These are phyloP conservation scores for Actinopyga echinites DNA, from an alignment of 53 echinoderm and acorn worm species.

Conservation along the genomic window DNA sequence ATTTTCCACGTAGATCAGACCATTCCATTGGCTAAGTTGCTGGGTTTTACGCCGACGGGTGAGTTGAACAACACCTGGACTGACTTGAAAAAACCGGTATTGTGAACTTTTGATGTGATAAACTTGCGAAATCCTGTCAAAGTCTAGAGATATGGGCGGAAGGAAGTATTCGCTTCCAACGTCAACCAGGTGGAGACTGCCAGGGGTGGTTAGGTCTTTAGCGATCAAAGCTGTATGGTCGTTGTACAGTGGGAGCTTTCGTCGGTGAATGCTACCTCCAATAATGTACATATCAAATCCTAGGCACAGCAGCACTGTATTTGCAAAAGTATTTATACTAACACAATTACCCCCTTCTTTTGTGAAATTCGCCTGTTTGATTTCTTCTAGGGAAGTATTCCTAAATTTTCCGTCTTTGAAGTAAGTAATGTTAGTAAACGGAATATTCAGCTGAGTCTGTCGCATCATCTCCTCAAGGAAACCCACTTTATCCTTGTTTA, in stretches of 20 bases:
- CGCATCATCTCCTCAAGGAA: neutral
- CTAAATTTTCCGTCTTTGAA: neutral
- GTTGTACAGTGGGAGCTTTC: neutral
- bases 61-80: neutral
- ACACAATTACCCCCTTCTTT: neutral
- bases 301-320: neutral
- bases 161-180: neutral
- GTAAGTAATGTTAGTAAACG: neutral
- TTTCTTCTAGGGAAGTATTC: neutral
- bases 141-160: neutral
- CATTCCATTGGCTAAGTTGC: neutral
- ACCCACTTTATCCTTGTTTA: neutral
- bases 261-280: neutral
- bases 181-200: neutral
- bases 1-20: neutral
- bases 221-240: neutral
- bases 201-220: neutral
- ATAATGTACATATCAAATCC: slow-evolving; percentile 7
- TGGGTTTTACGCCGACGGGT: neutral
- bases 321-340: neutral
- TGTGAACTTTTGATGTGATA: no score
- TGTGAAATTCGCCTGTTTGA: neutral
- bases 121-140: no score
- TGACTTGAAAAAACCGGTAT: neutral
- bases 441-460: neutral